Evolutionary conservation across 2,113 vertebrate species (phyloP).

Genomic region (Pelodiscus sinensis): DNA sequence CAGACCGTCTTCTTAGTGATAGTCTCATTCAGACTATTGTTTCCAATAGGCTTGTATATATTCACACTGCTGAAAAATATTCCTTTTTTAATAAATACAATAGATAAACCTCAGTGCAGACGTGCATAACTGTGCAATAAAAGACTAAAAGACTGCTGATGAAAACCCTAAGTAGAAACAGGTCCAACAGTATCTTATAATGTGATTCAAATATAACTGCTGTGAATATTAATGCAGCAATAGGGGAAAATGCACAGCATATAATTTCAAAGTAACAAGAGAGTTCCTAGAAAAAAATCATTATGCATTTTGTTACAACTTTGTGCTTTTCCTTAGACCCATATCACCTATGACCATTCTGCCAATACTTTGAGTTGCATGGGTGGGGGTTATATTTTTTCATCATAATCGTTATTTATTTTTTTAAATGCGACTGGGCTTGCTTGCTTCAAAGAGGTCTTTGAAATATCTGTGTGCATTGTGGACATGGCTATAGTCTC

Average conservation of each 20-base stretch:
- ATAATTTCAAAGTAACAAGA: constrained; percentile 43
- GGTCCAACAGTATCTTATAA: background rate
- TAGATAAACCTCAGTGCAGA: constrained; percentile 28
- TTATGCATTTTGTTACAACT: constrained; percentile 17
- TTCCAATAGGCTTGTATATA: background rate
- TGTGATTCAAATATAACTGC: constrained; percentile 55
- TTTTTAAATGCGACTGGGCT: constrained; percentile 80
- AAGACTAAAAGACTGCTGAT: constrained; percentile 13
- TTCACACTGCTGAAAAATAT: constrained; percentile 15
- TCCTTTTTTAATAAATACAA: constrained; percentile 54
- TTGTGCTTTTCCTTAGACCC: constrained; percentile 66
- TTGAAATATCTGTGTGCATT: constrained; percentile 89
- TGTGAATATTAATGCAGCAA: constrained; percentile 53
- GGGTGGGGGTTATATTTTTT: constrained; percentile 70
- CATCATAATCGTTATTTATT: constrained; percentile 72
- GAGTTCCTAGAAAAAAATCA: constrained; percentile 20
- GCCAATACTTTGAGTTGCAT: background rate
- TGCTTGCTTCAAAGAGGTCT: constrained; percentile 85
- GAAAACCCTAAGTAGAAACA: constrained; percentile 56
- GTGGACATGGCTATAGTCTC: constrained; percentile 92
- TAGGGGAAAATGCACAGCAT: constrained; percentile 26
- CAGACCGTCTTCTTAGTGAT: background rate
- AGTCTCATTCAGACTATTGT: background rate
- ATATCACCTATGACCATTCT: background rate
- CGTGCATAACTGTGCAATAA: background rate